A percentile compares a stretch with the other conserved stretches of the same genome.
Conservation (phyloP, 1,140 invertebrate genomes). For the Cepaea nemoralis region DNA sequence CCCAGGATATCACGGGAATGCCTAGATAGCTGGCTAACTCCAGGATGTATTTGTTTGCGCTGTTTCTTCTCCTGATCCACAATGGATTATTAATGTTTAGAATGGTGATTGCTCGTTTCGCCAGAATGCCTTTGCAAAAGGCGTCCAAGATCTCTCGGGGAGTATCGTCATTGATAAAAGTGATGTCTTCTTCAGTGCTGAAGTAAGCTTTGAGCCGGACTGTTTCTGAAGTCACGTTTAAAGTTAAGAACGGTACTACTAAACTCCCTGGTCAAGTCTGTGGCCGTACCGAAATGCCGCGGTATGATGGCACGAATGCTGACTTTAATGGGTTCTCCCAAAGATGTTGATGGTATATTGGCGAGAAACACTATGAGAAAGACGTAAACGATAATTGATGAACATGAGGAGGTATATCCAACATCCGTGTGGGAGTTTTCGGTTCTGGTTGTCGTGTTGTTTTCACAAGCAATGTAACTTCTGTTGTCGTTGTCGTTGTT, state of each 20-base stretch:
- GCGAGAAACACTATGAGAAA: neutral
- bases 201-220: constrained; percentile 13
- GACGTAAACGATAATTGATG: neutral
- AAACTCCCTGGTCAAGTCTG: constrained; percentile 36
- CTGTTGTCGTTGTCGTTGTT: neutral
- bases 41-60: constrained; percentile 45
- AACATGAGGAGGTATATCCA: neutral
- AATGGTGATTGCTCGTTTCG: constrained; percentile 42
- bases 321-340: constrained; percentile 8
- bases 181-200: constrained; percentile 14
- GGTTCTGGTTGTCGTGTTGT: neutral
- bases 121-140: constrained; percentile 46
- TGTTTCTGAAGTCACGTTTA: constrained; percentile 28
- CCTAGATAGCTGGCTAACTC: constrained; percentile 45
- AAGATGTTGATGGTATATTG: neutral
- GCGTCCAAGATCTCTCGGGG: constrained; percentile 48
- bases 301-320: constrained; percentile 48
- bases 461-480: neutral
- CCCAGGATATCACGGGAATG: constrained; percentile 51
- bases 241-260: constrained; percentile 33
- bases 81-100: constrained; percentile 52
- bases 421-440: neutral
- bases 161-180: constrained; percentile 39
- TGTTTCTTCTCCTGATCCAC: constrained; percentile 24
- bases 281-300: constrained; percentile 26